Conservation (phyloP, 2,797 vertebrate species). For the Poecilia velifera region DNA sequence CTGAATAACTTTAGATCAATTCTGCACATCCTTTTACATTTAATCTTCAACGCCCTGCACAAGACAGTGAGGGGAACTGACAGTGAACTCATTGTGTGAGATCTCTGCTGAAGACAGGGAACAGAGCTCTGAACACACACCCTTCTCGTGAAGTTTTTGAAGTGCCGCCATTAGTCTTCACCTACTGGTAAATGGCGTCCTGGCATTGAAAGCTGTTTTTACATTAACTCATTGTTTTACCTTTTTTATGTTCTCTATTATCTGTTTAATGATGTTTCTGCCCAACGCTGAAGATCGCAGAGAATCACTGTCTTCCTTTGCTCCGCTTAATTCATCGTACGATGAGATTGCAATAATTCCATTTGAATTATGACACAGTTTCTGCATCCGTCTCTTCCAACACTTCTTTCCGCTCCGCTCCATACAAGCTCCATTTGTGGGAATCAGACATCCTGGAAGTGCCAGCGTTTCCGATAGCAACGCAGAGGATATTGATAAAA, state of each 20-base stretch:
- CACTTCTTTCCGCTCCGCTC: constrained; percentile 4
- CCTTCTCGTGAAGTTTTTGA: background rate
- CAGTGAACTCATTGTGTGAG: background rate
- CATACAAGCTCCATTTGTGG: constrained; percentile 18
- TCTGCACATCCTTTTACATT: background rate
- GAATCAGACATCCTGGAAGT: constrained; percentile 39
- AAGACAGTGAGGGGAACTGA: background rate
- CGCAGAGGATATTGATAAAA: constrained; percentile 71
- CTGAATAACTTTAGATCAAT: background rate
- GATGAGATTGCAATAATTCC: background rate
- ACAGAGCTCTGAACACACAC: background rate
- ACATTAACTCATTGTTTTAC: background rate
- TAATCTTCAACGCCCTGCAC: background rate
- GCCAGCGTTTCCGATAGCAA: constrained; percentile 31
- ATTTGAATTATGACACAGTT: background rate
- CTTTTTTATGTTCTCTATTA: background rate
- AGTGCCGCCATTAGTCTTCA: background rate
- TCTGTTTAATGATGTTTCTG: background rate
- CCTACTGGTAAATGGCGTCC: background rate
- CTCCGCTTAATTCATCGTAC: background rate
- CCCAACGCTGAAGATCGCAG: background rate
- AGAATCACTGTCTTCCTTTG: background rate
- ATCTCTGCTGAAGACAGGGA: background rate
- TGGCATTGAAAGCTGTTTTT: background rate
- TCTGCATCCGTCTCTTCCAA: background rate